Conservation (phyloP, 2,888 invertebrate genomes). For the Girardia tigrina region DNA sequence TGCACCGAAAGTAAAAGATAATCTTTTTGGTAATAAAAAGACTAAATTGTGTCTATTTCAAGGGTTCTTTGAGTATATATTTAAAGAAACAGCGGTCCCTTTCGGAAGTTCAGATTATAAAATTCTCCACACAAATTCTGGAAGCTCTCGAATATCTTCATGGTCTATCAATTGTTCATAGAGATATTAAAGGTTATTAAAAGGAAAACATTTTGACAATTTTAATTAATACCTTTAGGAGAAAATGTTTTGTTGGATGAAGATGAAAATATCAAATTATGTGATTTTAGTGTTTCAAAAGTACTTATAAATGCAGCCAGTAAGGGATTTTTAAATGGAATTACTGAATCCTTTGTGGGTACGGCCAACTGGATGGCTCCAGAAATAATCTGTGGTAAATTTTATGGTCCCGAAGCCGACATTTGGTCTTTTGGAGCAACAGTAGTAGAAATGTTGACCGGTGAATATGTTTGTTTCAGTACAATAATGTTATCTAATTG, state of each 20-base stretch:
- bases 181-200: constrained; percentile 50
- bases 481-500: neutral
- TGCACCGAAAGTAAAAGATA: constrained; percentile 49
- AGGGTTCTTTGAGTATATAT: neutral
- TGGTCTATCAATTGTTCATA: constrained; percentile 50
- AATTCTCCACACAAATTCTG: constrained; percentile 51
- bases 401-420: constrained; percentile 44
- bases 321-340: neutral
- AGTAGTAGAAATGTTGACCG: constrained; percentile 49
- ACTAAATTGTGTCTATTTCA: neutral
- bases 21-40: neutral
- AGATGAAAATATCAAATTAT: constrained; percentile 51
- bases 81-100: constrained; percentile 45
- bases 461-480: neutral
- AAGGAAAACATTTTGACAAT: neutral
- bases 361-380: constrained; percentile 51
- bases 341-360: constrained; percentile 44
- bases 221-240: constrained; percentile 40
- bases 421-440: constrained; percentile 51
- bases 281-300: constrained; percentile 51
- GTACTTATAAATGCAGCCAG: neutral
- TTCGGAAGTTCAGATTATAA: constrained; percentile 47
- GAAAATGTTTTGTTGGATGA: constrained; percentile 52
- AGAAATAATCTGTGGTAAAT: constrained; percentile 50
- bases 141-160: constrained; percentile 51